phyloP scores from a whole-genome alignment of 30 jellyfish, hydroid and myxozoan genomes.

The Euphysa ruthae region DNA sequence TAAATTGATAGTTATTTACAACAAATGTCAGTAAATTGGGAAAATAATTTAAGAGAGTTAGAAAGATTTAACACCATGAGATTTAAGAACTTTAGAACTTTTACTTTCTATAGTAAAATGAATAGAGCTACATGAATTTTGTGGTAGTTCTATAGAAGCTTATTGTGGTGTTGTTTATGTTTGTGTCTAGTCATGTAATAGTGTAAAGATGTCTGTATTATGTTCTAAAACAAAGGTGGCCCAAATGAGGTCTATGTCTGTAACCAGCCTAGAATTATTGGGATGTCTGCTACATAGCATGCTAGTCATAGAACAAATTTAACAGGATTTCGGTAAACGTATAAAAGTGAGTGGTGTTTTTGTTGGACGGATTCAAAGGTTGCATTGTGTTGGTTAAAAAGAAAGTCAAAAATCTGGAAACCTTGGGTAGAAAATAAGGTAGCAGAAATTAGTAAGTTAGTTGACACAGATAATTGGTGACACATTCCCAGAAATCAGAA shows the following conservation, averaged over 20 bases:
- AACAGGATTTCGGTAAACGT: constrained; percentile 12
- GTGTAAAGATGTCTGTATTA: constrained; percentile 23
- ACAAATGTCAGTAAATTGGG: constrained; percentile 4
- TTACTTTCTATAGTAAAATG: not conserved
- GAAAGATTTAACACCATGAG: not conserved
- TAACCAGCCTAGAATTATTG: constrained; percentile 61
- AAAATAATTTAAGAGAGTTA: constrained; percentile 14
- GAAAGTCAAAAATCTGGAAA: constrained; percentile 37
- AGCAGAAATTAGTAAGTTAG: constrained; percentile 13
- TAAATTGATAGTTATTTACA: constrained; percentile 28
- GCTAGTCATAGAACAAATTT: constrained; percentile 23
- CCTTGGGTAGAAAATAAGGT: constrained; percentile 29
- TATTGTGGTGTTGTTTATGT: constrained; percentile 56
- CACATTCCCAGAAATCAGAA: constrained; percentile 25
- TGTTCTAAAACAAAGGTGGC: constrained; percentile 60
- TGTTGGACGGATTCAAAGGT: constrained; percentile 63
- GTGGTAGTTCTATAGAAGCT: constrained; percentile 48
- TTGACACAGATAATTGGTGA: constrained; percentile 34
- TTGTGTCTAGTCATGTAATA: constrained; percentile 31
- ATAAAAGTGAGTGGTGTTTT: constrained; percentile 10
- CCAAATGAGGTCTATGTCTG: constrained; percentile 43
- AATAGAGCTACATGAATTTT: constrained; percentile 51
- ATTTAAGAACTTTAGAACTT: not conserved
- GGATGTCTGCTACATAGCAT: constrained; percentile 45
- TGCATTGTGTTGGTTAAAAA: constrained; percentile 52